These are phyloP conservation scores for Pseudopipra pipra DNA, from an alignment of 2,113 vertebrate species.

Conservation along the genomic window DNA sequence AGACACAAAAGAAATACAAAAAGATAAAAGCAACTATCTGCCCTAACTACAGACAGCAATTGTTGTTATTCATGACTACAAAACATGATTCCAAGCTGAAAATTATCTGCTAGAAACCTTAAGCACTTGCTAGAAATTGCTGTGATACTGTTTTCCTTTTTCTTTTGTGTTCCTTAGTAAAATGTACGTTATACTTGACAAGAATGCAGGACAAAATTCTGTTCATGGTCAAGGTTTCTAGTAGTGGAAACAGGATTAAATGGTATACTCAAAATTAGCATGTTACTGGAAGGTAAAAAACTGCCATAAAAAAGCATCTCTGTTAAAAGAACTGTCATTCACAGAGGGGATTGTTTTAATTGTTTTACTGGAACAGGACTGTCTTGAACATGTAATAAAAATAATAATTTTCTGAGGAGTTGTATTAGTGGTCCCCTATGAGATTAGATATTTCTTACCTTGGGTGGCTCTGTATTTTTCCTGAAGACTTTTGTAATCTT, in stretches of 20 bases:
- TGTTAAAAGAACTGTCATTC: neutral
- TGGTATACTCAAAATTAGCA: too few relatives aligned
- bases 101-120: neutral
- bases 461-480: slow-evolving; percentile 1
- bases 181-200: neutral
- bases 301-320: neutral
- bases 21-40: neutral
- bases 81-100: neutral
- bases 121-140: neutral
- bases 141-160: neutral
- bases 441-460: neutral
- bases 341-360: neutral
- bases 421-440: neutral
- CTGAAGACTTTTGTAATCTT: neutral
- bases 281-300: too few relatives aligned
- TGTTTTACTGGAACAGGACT: neutral
- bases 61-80: neutral
- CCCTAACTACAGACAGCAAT: neutral
- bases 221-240: too few relatives aligned
- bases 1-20: neutral
- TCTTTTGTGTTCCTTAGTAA: neutral
- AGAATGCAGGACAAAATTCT: too few relatives aligned
- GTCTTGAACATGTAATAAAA: neutral
- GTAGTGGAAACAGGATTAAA: too few relatives aligned
- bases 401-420: neutral